Percentiles rank a stretch among this genome's conserved stretches.
These are phyloP conservation scores for Perca schrenkii DNA, from an alignment of 2,113 vertebrate genomes.

Conservation along the genomic window DNA sequence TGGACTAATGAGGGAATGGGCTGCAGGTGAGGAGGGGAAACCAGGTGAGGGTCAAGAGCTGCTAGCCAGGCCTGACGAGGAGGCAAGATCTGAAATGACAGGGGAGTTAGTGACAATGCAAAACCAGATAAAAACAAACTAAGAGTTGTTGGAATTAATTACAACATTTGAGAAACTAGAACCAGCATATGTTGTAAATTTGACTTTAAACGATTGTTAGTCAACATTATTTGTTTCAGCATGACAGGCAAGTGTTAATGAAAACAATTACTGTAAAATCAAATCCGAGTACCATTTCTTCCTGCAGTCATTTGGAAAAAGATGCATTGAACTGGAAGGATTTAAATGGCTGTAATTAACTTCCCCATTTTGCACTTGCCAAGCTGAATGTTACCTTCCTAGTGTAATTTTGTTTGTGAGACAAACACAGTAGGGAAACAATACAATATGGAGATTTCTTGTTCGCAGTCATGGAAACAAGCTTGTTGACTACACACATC, in stretches of 20 bases:
- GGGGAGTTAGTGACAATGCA: too few species aligned
- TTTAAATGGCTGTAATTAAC: background rate
- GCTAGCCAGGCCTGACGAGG: too few species aligned
- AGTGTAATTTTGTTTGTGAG: constrained; percentile 18
- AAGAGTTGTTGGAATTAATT: too few species aligned
- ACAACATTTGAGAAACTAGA: background rate
- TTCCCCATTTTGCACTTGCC: background rate
- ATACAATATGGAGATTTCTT: constrained; percentile 12
- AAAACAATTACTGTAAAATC: background rate
- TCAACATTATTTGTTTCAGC: background rate
- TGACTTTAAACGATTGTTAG: background rate
- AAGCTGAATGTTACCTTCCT: background rate
- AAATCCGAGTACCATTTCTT: background rate
- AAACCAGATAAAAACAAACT: too few species aligned
- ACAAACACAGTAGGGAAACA: constrained; percentile 2
- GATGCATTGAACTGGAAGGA: background rate
- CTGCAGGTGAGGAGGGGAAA: too few species aligned
- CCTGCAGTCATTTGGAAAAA: background rate
- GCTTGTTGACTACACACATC: constrained; percentile 14
- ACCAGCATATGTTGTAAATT: background rate
- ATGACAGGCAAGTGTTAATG: background rate
- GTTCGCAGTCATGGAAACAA: constrained; percentile 18
- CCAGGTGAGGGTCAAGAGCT: too few species aligned
- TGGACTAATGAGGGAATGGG: too few species aligned
- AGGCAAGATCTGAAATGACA: too few species aligned